Evolutionary conservation across 2,888 invertebrate genomes (phyloP).

Genomic region (Andrena camellia): DNA sequence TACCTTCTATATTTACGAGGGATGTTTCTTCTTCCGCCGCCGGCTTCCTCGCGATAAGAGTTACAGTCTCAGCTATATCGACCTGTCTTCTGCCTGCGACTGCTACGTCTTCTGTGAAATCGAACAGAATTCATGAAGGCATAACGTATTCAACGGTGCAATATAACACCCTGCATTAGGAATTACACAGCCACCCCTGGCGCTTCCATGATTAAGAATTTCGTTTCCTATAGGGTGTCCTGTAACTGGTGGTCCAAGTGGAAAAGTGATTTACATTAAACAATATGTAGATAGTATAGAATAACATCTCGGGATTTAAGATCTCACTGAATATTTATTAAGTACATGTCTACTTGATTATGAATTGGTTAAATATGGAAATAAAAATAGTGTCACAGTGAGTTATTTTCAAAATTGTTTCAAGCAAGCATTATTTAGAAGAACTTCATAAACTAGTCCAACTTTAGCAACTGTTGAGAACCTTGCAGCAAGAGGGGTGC

Average conservation of each 20-base stretch:
- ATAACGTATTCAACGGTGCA: background rate
- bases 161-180: background rate
- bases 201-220: background rate
- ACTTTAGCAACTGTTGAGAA: too few species aligned
- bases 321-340: too few species aligned
- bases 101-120: constrained; percentile 46
- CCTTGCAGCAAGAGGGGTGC: too few species aligned
- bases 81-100: constrained; percentile 56
- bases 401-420: background rate
- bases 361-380: too few species aligned
- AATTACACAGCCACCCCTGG: background rate
- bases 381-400: background rate
- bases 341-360: too few species aligned
- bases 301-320: too few species aligned
- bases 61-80: constrained; percentile 71
- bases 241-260: too few species aligned
- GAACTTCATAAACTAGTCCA: too few species aligned
- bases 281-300: too few species aligned
- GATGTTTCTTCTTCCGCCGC: constrained; percentile 80
- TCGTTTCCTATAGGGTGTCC: background rate
- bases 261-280: too few species aligned
- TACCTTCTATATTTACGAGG: constrained; percentile 83
- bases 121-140: constrained; percentile 42
- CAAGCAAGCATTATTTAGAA: background rate
- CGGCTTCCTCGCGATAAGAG: constrained; percentile 81